Evolutionary conservation across 2,113 vertebrate genomes (phyloP).

Genomic region (Lathamus discolor): DNA sequence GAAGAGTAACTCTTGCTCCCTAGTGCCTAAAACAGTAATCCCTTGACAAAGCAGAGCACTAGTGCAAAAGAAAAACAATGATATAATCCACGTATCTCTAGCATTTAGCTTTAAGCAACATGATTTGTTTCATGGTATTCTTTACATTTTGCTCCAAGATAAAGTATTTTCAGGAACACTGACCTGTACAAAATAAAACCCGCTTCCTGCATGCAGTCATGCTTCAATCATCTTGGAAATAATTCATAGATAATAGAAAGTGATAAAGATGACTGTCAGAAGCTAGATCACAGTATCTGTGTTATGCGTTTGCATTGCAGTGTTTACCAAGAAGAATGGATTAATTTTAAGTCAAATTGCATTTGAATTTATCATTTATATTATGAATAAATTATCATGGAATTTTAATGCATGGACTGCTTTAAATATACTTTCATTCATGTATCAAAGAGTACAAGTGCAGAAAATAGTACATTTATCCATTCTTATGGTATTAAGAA

Average conservation of each 20-base stretch:
- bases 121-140: accelerated
- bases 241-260: neutral
- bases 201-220: neutral
- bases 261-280: neutral
- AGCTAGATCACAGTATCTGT: neutral
- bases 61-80: neutral
- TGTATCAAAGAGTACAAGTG: neutral
- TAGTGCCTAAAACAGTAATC: neutral
- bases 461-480: slow-evolving; percentile 43
- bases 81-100: neutral
- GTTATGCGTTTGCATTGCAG: neutral
- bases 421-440: slow-evolving; percentile 12
- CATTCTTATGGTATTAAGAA: slow-evolving; percentile 39
- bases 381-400: neutral
- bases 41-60: neutral
- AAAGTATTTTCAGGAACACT: neutral
- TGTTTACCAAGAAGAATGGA: neutral
- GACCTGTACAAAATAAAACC: neutral
- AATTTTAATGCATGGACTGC: neutral
- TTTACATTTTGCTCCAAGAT: neutral
- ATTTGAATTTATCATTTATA: neutral
- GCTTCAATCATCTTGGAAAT: neutral
- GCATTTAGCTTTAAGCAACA: neutral
- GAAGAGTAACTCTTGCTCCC: slow-evolving; percentile 25
- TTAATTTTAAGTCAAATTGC: neutral